Evolutionary conservation across 2,797 vertebrate genomes (phyloP), one percentile per base, ranked within the genome.

Genomic region (Moxostoma hubbsi): DNA sequence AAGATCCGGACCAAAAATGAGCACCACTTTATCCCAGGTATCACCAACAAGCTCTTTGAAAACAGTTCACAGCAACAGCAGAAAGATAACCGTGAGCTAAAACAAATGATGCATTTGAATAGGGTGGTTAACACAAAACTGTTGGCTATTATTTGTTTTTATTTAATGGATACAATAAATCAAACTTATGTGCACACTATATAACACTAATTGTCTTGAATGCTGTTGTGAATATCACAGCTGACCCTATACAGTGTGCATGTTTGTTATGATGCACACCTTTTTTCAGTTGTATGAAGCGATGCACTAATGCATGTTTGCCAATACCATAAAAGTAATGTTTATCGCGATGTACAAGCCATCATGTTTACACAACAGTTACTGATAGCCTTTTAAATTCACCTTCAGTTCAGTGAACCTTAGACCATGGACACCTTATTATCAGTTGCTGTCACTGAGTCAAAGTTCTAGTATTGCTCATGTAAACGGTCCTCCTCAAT

Each of bases 371-470:
- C 45, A 67, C 9, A 46, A 54, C 4, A 4, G 51, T 63, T 13
- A 63, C 43, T 78, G 15, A 24, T 62, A 11, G n/a, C 15, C 24
- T 53, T 43, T 77, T 69, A 51, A 62, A 50, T 69, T 45, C 7
- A 46, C 0, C 13, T 15, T 77, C 13, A 46, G 65, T 51, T 69
- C 13, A 69, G 4, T 62, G 15, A 69, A 78, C 58, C 15, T 55
- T 70, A 55, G 68, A 36, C 12, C 18, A 70, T 61, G 64, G 65
- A 69, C 66, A 62, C 55, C 54, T 73, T 73, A 79, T 72, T 74
- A 70, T 77, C 59, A 36, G 36, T 62, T 70, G 46, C 67, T 50
- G 59, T 59, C 16, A 58, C 12, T 46, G 12, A 45, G n/a, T 63
- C 10, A 24, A 24, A 5, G 9, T 18, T 61, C 55, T 62, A 58